Evolutionary conservation across 2,113 vertebrate species (phyloP).

Genomic region (Rattus norvegicus): GRCr8 NC_086026.1:14458001-14458500

Average conservation of each 20-base stretch:
- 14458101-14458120: neutral
- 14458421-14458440: constrained; percentile 96
- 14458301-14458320: constrained; percentile 23
- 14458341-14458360: neutral
- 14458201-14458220: neutral
- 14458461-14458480: constrained; percentile 96
- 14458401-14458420: constrained; percentile 90
- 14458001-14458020: neutral
- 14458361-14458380: neutral
- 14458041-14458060: neutral
- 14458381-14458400: constrained; percentile 29
- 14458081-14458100: neutral
- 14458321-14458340: neutral
- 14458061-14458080: neutral
- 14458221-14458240: neutral
- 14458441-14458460: constrained; percentile 98
- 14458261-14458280: neutral
- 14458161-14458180: neutral
- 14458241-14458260: neutral
- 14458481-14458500: constrained; percentile 91
- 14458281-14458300: neutral
- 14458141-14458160: neutral
- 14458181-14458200: neutral
- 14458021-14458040: neutral
- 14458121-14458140: neutral